Percentiles rank a stretch among this genome's conserved stretches.
These are phyloP conservation scores for Lepidurus couesii DNA, from an alignment of 1,140 invertebrate species.

Conservation along the genomic window DNA sequence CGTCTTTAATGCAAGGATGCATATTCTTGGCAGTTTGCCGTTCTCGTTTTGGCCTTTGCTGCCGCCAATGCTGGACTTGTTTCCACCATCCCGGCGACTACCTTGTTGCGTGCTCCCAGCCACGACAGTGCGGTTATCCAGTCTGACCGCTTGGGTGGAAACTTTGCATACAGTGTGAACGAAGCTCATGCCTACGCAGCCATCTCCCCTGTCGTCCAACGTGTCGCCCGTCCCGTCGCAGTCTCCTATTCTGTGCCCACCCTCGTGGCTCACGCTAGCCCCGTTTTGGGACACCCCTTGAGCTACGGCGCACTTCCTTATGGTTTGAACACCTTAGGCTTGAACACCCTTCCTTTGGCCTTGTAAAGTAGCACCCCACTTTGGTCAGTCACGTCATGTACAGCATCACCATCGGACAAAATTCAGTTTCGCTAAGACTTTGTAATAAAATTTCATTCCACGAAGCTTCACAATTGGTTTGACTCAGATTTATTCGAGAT, in stretches of 20 bases:
- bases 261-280: neutral
- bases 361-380: neutral
- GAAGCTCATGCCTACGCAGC: constrained; percentile 52
- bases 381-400: neutral
- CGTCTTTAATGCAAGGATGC: neutral
- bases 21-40: constrained; percentile 35
- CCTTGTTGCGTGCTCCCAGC: constrained; percentile 47
- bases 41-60: constrained; percentile 37
- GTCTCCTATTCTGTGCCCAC: constrained; percentile 41
- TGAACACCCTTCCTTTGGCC: neutral
- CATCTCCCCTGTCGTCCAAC: constrained; percentile 47
- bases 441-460: constrained; percentile 6
- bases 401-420: neutral
- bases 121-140: constrained; percentile 52
- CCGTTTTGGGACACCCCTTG: neutral
- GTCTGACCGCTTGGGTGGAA: constrained; percentile 50
- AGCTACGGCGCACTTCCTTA: neutral
- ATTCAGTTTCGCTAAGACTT: neutral
- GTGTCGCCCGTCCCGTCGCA: constrained; percentile 42
- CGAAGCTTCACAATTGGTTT: neutral
- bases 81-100: constrained; percentile 37
- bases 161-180: constrained; percentile 52
- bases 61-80: constrained; percentile 39
- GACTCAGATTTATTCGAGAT: too few relatives aligned
- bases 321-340: neutral